Evolutionary conservation across 1,140 invertebrate species (phyloP), one percentile per base, ranked within the genome.

Genomic region (Agrypnia vestita): DNA sequence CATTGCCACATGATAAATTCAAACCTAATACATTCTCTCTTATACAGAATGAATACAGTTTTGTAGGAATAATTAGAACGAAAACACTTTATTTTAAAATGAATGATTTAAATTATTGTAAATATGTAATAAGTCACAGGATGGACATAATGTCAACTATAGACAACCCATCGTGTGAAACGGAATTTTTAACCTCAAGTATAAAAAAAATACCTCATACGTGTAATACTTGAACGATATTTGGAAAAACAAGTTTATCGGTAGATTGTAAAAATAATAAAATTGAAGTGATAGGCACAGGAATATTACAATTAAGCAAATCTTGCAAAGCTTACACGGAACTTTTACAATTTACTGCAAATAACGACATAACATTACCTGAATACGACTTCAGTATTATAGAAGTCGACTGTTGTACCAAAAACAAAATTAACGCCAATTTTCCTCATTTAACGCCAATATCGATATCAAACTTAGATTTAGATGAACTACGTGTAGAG

Each of bases 391-490:
- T 72, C n/a, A 72, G 19, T 19, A 72, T 72, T 9, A 15, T 51
- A 25, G 10, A 72, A 3, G 71, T 46, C 17, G 71, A 73, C 19
- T 73, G 71, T 25, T 73, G 71, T 73, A 73, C 19, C 44, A 73
- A 73, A 53, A 51, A 13, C 10, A 73, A 73, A 1, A 10, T 46
- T 49, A 69, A 69, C 17, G 3, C 13, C 13, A 69, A 12, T 17
- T 43, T 73, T 35, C 71, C 71, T 0, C 8, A 53, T 21, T 73
- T 55, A 19, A 43, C 47, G 0, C 71, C 51, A 1, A 35, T 73
- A 1, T 9, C 49, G 25, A 53, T 73, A 53, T 17, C 71, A 43
- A 73, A 73, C 21, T 53, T 53, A 10, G 21, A 73, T 19, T 21
- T 73, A 53, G 71, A 73, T 19, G 71, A 53, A 55, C 35, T 73